These are phyloP conservation scores for Leptinotarsa undecemlineata DNA, from an alignment of 1,140 invertebrate genomes.

Conservation along the genomic window DNA sequence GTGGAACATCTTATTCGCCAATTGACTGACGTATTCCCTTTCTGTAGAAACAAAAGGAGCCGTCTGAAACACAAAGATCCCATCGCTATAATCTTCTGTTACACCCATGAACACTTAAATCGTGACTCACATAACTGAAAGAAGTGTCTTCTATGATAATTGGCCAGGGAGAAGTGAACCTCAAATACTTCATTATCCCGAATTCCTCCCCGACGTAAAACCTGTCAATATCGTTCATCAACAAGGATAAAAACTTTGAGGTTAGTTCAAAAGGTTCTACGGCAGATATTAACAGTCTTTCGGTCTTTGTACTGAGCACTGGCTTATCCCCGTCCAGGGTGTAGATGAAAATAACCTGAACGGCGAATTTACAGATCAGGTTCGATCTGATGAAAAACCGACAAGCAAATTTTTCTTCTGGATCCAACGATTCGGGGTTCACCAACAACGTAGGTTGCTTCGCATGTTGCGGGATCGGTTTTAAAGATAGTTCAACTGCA, in stretches of 20 bases:
- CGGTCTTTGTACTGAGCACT: slow-evolving; percentile 61
- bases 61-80: slow-evolving; percentile 31
- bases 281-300: slow-evolving; percentile 64
- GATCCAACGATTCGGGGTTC: slow-evolving; percentile 52
- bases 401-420: slow-evolving; percentile 49
- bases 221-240: slow-evolving; percentile 68
- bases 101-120: neutral
- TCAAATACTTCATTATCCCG: slow-evolving; percentile 70
- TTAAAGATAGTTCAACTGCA: slow-evolving; percentile 60
- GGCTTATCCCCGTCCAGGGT: slow-evolving; percentile 55
- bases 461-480: slow-evolving; percentile 57
- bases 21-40: slow-evolving; percentile 45
- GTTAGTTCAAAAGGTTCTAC: slow-evolving; percentile 72
- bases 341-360: slow-evolving; percentile 49
- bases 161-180: slow-evolving; percentile 71
- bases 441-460: slow-evolving; percentile 55
- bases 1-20: slow-evolving; percentile 52
- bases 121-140: slow-evolving; percentile 63
- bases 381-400: slow-evolving; percentile 65
- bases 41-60: slow-evolving; percentile 48
- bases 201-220: slow-evolving; percentile 70
- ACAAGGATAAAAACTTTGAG: slow-evolving; percentile 67
- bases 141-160: slow-evolving; percentile 67
- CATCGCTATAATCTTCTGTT: slow-evolving; percentile 10
- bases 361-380: slow-evolving; percentile 57